A percentile compares a stretch with the other conserved stretches of the same genome.
Evolutionary conservation across 2,888 invertebrate genomes (phyloP).

Genomic region (Acanthosepion lycidas): DNA sequence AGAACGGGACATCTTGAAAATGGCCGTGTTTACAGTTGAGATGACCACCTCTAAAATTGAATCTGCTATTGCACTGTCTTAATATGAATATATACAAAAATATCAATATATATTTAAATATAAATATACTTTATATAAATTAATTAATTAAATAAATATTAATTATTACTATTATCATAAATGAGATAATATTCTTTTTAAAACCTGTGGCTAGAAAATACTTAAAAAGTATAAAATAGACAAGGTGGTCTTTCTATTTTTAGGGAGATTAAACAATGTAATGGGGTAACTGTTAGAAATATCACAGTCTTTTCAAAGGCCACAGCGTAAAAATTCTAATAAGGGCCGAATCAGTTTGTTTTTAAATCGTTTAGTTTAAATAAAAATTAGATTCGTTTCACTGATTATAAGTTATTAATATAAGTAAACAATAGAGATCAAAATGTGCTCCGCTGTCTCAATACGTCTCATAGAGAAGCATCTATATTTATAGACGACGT

Average conservation of each 20-base stretch:
- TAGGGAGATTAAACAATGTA: too few species aligned
- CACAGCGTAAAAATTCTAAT: too few species aligned
- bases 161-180: too few species aligned
- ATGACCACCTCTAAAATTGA: neutral
- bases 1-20: constrained; percentile 70
- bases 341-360: neutral
- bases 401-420: neutral
- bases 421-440: neutral
- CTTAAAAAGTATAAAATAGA: too few species aligned
- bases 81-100: neutral
- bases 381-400: neutral
- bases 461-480: neutral
- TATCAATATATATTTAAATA: neutral
- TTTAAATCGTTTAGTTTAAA: neutral
- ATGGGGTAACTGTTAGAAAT: too few species aligned
- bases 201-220: too few species aligned
- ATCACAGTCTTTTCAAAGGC: too few species aligned
- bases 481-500: neutral
- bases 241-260: too few species aligned
- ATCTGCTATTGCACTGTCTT: neutral
- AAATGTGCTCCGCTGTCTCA: neutral
- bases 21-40: neutral
- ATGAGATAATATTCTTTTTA: too few species aligned
- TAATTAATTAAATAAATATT: neutral
- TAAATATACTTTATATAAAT: neutral